Conservation (phyloP, 1,140 invertebrate species). For the Stenopsyche tienmushanensis region DNA sequence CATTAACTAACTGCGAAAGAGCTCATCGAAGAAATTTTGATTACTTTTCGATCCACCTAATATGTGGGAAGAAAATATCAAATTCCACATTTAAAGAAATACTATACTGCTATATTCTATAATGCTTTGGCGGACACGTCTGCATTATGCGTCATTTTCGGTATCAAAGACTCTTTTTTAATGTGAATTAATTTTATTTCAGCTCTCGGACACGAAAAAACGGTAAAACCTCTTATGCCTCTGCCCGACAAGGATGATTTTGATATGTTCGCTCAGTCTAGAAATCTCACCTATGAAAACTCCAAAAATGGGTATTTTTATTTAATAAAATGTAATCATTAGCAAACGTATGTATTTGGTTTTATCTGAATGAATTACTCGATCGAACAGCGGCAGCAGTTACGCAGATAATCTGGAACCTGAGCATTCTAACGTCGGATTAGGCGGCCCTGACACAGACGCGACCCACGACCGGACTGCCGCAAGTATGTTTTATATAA, state of each 20-base stretch:
- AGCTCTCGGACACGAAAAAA: constrained; percentile 33
- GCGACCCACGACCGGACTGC: constrained; percentile 42
- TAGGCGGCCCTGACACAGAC: constrained; percentile 50
- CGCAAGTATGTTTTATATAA: constrained; percentile 32
- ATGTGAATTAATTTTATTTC: constrained; percentile 28
- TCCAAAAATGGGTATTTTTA: constrained; percentile 60
- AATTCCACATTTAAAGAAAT: too few species aligned
- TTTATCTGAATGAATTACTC: too few species aligned
- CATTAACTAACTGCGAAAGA: too few species aligned
- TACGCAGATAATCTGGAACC: constrained; percentile 72
- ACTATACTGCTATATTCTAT: too few species aligned
- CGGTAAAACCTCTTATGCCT: constrained; percentile 1
- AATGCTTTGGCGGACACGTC: too few species aligned
- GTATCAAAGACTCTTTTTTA: constrained; percentile 13
- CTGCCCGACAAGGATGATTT: constrained; percentile 66
- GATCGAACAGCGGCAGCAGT: constrained; percentile 62
- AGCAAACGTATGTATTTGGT: constrained; percentile 3
- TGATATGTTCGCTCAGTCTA: constrained; percentile 89
- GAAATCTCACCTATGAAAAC: constrained; percentile 68
- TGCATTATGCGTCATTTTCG: too few species aligned
- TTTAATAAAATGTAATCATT: constrained; percentile 28
- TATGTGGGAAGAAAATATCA: too few species aligned
- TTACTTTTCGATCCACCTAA: too few species aligned
- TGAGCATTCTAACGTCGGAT: constrained; percentile 59
- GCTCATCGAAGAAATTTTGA: too few species aligned